A percentile compares a stretch with the other conserved stretches of the same genome.
Conservation (phyloP, 2,797 vertebrate genomes). For the Hylomyscus alleni region DNA sequence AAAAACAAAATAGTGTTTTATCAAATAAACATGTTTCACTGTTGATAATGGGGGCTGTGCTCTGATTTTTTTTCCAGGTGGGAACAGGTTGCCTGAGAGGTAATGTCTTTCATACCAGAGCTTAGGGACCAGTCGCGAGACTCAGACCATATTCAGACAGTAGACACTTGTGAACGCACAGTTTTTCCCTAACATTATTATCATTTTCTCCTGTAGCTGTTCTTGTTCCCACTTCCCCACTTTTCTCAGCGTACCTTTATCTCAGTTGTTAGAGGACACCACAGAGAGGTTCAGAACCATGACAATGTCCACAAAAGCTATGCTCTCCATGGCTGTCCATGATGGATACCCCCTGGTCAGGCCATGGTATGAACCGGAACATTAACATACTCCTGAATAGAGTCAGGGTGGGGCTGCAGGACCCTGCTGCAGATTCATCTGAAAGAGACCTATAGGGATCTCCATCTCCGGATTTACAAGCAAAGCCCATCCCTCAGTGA, state of each 20-base stretch:
- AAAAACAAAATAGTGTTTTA: not conserved
- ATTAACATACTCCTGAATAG: accelerated
- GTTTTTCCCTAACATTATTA: not conserved
- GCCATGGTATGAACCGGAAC: too few relatives aligned
- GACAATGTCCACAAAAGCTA: accelerated
- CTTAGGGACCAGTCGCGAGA: not conserved
- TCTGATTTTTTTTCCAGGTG: not conserved
- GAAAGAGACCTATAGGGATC: not conserved
- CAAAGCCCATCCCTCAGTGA: not conserved
- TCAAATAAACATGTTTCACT: not conserved
- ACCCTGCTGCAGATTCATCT: too few relatives aligned
- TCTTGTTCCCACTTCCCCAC: not conserved
- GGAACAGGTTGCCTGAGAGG: accelerated
- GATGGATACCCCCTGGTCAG: accelerated
- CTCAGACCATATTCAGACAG: not conserved
- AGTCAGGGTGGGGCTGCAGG: too few relatives aligned
- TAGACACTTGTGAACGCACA: too few relatives aligned
- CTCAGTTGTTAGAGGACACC: not conserved
- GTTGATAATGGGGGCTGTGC: not conserved
- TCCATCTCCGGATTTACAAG: not conserved
- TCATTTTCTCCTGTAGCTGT: not conserved
- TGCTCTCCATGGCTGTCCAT: accelerated
- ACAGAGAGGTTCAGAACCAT: not conserved
- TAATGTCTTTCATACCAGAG: not conserved
- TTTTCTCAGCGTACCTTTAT: not conserved